Evolutionary conservation across 2,888 invertebrate genomes (phyloP).

Genomic region (Embidobia sp.): DNA sequence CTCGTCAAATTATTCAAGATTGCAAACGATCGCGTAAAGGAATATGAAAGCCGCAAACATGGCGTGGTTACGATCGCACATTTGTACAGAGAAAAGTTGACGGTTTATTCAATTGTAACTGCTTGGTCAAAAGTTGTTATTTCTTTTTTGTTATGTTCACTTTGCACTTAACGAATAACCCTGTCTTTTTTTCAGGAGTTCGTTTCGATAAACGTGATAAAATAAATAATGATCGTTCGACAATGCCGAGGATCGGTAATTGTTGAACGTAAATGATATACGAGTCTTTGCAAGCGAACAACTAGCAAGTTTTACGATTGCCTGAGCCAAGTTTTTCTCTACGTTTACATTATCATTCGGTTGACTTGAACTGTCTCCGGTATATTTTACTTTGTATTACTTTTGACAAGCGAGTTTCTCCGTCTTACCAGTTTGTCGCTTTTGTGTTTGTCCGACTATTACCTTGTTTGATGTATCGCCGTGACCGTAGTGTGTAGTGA

Average conservation of each 20-base stretch:
- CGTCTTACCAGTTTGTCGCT: slow-evolving; percentile 76
- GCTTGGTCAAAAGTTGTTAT: slow-evolving; percentile 28
- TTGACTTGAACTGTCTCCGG: slow-evolving; percentile 48
- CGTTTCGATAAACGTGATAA: slow-evolving; percentile 1
- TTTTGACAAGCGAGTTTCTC: slow-evolving; percentile 59
- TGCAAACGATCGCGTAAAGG: not conserved
- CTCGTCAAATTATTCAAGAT: slow-evolving; percentile 9
- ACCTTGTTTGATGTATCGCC: slow-evolving; percentile 76
- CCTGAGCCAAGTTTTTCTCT: slow-evolving; percentile 62
- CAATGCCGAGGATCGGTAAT: not conserved
- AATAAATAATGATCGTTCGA: not conserved
- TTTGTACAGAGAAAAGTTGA: slow-evolving; percentile 49
- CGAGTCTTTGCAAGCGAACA: not conserved
- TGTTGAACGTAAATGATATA: slow-evolving; percentile 13
- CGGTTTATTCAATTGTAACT: slow-evolving; percentile 56
- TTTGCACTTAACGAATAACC: no score
- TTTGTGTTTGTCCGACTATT: slow-evolving; percentile 77
- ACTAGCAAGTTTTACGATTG: slow-evolving; percentile 56
- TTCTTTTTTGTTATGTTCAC: not conserved
- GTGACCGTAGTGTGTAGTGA: slow-evolving; percentile 80
- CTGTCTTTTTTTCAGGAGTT: slow-evolving; percentile 58
- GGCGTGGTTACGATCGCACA: slow-evolving; percentile 33
- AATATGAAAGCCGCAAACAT: not conserved
- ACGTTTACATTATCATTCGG: slow-evolving; percentile 46
- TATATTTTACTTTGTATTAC: slow-evolving; percentile 57